Evolutionary conservation across 2,888 invertebrate species (phyloP), one percentile per base, ranked within the genome.

Genomic region (Suillia variegata): DNA sequence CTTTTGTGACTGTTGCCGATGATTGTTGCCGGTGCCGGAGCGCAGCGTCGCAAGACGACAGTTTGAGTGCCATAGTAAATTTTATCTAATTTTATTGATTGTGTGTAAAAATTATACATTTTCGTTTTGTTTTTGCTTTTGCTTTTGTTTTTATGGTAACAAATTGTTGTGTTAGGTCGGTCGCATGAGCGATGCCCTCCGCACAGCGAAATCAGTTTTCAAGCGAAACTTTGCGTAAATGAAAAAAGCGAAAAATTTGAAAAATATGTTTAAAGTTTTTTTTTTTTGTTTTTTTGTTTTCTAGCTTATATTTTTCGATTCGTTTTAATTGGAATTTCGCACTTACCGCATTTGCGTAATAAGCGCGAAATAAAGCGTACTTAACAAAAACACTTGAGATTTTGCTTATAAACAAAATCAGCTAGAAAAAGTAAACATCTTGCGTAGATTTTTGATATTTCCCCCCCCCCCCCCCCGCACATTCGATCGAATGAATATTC

Each of bases 321-420:
- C n/a, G n/a, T n/a, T n/a, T 26, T 26, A 6, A 26, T 26, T 6
- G 26, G 26, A 26, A 26, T 26, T 26, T 26, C 26, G 26, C 26
- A 26, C 26, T 26, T 26, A 6, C 12, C 18, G 18, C 18, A 45
- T 21, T 34, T 34, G 21, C 52, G 34, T 52, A 52, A 20, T 13
- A 13, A 2, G 15, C 13, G 17, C 50, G 31, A 17, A 50, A n/a
- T n/a, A n/a, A 31, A 15, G 31, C 15, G 6, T 18, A 45, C 3
- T 13, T 8, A 13, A n/a, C 24, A 50, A 50, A 52, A 52, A 52
- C 52, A 52, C 52, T 52, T 18, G 34, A 34, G 10, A 18, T 34
- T 33, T 33, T 52, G 52, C 52, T 52, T 34, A 52, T 52, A 52
- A 52, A 52, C 52, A 52, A 52, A 52, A 52, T 18, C 13, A 2